Evolutionary conservation across 2,113 vertebrate genomes (phyloP), one percentile per base, ranked within the genome.

Genomic region (Thinocorus orbignyianus): DNA sequence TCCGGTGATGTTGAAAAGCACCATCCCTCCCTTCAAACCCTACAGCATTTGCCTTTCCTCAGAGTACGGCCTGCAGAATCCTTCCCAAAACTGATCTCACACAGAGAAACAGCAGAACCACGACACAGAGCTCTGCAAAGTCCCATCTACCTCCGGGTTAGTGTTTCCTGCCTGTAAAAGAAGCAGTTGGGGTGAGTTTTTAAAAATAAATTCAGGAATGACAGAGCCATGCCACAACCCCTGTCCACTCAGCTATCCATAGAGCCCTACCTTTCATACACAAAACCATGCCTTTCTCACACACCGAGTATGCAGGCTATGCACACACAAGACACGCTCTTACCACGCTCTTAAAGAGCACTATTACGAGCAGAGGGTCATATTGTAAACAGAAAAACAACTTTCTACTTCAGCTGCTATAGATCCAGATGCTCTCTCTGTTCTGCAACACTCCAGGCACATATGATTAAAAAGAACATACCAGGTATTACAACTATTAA

Each of bases 351-450:
- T 76, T 49, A 44, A 14, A 81, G 35, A 66, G 31, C 23, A 10
- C 28, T 60, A 73, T 33, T 55, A n/a, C 25, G n/a, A 93, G 69
- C 39, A 49, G 24, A 82, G 2, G 37, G 72, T 58, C 64, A 49
- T 66, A 65, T 4, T 76, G 83, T 96, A 92, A 97, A 95, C 69
- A 93, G 78, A 92, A 90, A 82, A 93, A 91, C 90, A 96, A 93
- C 86, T 87, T 97, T 88, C 87, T 65, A 85, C 92, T 80, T 83
- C 82, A 77, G 90, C 92, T 93, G 86, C 89, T 84, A 90, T 71
- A 85, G 93, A 78, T 92, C 97, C 96, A 97, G 97, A 96, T 94
- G 97, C 96, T 66, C 39, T 81, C 70, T 70, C 73, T 94, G 93
- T 51, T 96, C 90, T 92, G 57, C 85, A 91, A 46, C 31, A 30